Percentiles rank a stretch among this genome's conserved stretches.
These are phyloP conservation scores for Pteronotus mesoamericanus DNA, from an alignment of 2,797 vertebrate genomes.

Conservation along the genomic window DNA sequence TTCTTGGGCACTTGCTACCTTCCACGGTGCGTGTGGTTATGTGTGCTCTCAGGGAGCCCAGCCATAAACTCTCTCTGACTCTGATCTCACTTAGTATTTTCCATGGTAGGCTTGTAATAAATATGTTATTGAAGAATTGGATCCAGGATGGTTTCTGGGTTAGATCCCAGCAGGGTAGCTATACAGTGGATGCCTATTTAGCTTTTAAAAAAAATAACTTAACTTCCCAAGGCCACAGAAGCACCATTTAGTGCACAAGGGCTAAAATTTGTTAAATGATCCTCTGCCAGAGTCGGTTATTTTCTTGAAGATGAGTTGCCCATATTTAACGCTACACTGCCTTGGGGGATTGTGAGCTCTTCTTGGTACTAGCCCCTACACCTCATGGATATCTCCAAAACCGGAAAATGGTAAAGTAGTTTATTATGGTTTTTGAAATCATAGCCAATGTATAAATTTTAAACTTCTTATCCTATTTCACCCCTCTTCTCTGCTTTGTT, in stretches of 20 bases:
- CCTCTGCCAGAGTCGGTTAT: neutral
- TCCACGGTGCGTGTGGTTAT: neutral
- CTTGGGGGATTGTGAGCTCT: neutral
- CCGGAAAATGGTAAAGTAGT: neutral
- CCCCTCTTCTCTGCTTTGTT: neutral
- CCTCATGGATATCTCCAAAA: neutral
- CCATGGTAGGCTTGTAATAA: constrained; percentile 31
- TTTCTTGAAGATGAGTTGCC: neutral
- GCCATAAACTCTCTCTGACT: neutral
- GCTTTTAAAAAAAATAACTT: neutral
- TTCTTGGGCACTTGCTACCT: neutral
- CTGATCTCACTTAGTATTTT: constrained; percentile 3
- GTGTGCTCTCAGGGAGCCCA: neutral
- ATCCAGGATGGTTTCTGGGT: constrained; percentile 43
- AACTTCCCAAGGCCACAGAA: neutral
- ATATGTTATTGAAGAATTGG: constrained; percentile 38
- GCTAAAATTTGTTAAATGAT: constrained; percentile 34
- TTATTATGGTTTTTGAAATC: constrained; percentile 49
- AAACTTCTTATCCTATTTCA: constrained; percentile 24
- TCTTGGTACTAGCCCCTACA: neutral
- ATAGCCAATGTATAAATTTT: constrained; percentile 13
- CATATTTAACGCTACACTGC: neutral
- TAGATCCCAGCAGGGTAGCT: constrained; percentile 36
- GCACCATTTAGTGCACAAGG: neutral
- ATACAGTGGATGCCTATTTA: neutral